phyloP scores from a whole-genome alignment of 1,140 invertebrate species.

The Drosophila varians region DNA sequence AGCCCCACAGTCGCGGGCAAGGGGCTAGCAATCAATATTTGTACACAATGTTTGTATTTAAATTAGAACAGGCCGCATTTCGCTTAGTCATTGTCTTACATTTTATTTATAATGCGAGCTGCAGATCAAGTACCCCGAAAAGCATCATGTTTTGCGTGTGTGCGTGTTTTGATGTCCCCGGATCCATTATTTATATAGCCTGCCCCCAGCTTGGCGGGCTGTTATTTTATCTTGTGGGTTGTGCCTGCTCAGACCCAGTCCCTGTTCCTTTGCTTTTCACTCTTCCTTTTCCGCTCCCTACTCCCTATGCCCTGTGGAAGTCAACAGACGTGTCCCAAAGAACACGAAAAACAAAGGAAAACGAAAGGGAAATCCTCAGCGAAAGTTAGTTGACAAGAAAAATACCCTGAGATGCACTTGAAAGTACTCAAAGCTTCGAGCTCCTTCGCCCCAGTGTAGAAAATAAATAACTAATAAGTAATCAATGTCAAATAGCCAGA shows the following conservation, averaged over 20 bases:
- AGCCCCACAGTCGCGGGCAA: neutral
- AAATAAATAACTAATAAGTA: too few relatives aligned
- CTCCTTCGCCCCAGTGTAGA: too few relatives aligned
- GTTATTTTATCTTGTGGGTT: neutral
- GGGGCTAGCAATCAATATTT: neutral
- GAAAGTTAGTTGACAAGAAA: neutral
- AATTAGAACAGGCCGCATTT: too few relatives aligned
- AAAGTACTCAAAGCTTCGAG: too few relatives aligned
- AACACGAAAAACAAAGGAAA: conserved; percentile 10
- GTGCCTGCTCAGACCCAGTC: neutral
- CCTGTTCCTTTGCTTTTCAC: neutral
- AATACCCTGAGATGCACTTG: neutral
- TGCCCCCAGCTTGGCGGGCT: too few relatives aligned
- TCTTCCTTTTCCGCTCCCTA: neutral
- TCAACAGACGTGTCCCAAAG: conserved; percentile 10
- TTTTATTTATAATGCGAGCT: conserved; percentile 48
- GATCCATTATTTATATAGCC: conserved; percentile 35
- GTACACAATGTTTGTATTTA: too few relatives aligned
- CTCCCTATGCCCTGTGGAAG: neutral
- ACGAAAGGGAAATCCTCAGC: too few relatives aligned
- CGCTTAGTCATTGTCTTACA: conserved; percentile 15
- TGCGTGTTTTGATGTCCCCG: conserved; percentile 15
- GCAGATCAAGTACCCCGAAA: conserved; percentile 9
- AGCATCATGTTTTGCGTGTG: neutral
- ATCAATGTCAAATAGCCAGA: neutral